phyloP scores from a whole-genome alignment of 2,888 invertebrate genomes.

The Scaptomyza polygonia region DNA sequence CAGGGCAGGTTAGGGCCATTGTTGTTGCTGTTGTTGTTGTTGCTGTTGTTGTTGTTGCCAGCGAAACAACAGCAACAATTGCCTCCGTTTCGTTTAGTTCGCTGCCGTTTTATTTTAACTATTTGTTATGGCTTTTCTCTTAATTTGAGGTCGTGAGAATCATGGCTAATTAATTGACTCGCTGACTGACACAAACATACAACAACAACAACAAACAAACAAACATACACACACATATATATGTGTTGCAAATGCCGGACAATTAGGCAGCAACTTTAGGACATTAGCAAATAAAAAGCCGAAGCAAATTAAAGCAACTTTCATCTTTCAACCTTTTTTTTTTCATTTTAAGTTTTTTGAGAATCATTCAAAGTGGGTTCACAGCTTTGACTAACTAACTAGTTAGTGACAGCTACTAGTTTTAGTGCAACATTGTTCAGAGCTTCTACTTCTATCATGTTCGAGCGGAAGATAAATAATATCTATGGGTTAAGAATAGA shows the following conservation, averaged over 20 bases:
- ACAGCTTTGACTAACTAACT: too few species aligned
- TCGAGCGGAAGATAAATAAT: too few species aligned
- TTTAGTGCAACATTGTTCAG: too few species aligned
- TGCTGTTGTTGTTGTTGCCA: constrained; percentile 13
- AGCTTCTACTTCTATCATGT: too few species aligned
- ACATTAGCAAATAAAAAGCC: constrained; percentile 12
- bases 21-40: constrained; percentile 35
- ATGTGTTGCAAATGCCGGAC: constrained; percentile 30
- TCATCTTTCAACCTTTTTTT: too few species aligned
- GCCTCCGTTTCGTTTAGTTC: constrained; percentile 53
- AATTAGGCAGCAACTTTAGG: constrained; percentile 33
- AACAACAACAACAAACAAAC: constrained; percentile 25
- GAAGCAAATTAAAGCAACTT: constrained; percentile 19
- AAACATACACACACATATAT: constrained; percentile 3
- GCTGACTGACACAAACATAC: constrained; percentile 55
- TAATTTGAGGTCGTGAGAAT: constrained; percentile 83
- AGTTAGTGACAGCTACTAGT: too few species aligned
- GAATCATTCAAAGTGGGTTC: not conserved
- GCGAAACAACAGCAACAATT: constrained; percentile 46
- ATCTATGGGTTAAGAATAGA: too few species aligned
- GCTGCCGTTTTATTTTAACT: constrained; percentile 70
- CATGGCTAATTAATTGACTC: constrained; percentile 82
- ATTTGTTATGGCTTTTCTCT: constrained; percentile 81
- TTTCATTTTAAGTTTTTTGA: not conserved
- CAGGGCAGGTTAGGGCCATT: constrained; percentile 71